A percentile compares a stretch with the other conserved stretches of the same genome.
Evolutionary conservation across 2,113 vertebrate species (phyloP).

Genomic region (Microcebus murinus): DNA sequence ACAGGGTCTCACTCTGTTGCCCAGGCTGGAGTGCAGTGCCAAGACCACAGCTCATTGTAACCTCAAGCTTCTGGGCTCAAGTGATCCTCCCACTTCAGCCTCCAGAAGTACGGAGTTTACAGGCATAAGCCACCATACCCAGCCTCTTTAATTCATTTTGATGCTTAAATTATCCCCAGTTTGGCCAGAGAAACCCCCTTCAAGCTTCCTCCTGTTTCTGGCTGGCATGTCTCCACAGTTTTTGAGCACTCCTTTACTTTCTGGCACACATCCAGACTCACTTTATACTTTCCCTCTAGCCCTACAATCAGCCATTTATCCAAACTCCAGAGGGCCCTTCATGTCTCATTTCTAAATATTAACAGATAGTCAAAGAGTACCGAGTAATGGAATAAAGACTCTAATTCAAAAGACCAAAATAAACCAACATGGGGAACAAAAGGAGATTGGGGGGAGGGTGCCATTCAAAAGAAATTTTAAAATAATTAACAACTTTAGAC

Average conservation of each 20-base stretch:
- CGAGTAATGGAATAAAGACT: neutral
- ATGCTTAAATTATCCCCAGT: neutral
- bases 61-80: no score
- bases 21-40: no score
- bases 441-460: neutral
- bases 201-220: neutral
- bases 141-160: slow-evolving; percentile 18
- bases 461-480: neutral
- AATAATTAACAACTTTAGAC: slow-evolving; percentile 18
- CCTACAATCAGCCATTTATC: neutral
- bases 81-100: no score
- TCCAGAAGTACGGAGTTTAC: no score
- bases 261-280: neutral
- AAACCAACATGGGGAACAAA: neutral
- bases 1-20: no score
- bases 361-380: neutral
- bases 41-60: no score
- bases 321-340: slow-evolving; percentile 2
- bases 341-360: slow-evolving; percentile 12
- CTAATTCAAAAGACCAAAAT: slow-evolving; percentile 32
- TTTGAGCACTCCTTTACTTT: neutral
- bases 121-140: no score
- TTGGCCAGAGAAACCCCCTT: neutral
- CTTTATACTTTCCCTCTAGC: neutral
- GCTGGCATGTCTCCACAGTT: neutral